phyloP scores from a whole-genome alignment of 2,888 invertebrate genomes.

The Aquatica leii region DNA sequence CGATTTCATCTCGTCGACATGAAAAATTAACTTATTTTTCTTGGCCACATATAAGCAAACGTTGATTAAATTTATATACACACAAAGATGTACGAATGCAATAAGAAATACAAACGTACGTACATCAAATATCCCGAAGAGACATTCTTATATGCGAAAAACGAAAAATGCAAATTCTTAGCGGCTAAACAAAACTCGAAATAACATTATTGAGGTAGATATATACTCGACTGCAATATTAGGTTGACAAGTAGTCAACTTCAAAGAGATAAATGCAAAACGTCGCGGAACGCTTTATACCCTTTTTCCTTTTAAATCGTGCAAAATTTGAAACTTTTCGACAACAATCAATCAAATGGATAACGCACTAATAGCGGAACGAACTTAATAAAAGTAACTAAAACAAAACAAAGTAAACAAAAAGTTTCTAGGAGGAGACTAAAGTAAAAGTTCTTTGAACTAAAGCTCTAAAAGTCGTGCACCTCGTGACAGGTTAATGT shows the following conservation, averaged over 20 bases:
- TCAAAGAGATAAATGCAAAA: no score
- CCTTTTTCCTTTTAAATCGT: no score
- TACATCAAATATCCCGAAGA: no score
- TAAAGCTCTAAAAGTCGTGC: slow-evolving; percentile 41
- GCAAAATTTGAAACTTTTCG: neutral
- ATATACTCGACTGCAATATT: no score
- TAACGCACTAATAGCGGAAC: slow-evolving; percentile 20
- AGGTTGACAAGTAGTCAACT: no score
- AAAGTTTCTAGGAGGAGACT: slow-evolving; percentile 27
- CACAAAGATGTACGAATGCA: neutral
- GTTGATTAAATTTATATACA: neutral
- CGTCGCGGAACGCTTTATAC: no score
- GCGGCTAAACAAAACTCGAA: no score
- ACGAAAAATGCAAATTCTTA: no score
- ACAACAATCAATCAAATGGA: slow-evolving; percentile 20
- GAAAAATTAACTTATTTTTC: neutral
- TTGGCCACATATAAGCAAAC: neutral
- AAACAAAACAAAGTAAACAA: slow-evolving; percentile 31
- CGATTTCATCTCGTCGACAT: neutral
- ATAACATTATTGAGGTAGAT: no score
- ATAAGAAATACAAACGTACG: no score
- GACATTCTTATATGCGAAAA: no score
- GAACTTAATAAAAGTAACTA: slow-evolving; percentile 21
- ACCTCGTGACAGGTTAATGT: slow-evolving; percentile 42
- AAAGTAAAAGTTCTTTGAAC: slow-evolving; percentile 44